phyloP scores from a whole-genome alignment of 1,140 invertebrate genomes.

The Cecropterus lyciades region DNA sequence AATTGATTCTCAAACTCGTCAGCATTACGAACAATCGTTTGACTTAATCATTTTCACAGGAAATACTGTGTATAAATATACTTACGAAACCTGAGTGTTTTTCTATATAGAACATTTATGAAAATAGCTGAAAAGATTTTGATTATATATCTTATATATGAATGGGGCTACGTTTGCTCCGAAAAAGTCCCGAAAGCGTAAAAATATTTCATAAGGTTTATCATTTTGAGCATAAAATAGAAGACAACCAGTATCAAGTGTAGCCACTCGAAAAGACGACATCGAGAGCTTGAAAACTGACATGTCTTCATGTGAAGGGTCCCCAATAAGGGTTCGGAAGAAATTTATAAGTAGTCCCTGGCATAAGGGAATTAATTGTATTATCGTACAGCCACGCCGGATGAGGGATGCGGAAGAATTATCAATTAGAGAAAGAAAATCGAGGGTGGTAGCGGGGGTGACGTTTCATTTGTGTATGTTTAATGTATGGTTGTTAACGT shows the following conservation, averaged over 20 bases:
- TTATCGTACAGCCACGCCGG: slow-evolving; percentile 69
- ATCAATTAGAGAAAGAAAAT: slow-evolving; percentile 83
- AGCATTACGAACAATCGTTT: too few species aligned
- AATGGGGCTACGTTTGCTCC: too few species aligned
- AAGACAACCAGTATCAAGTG: not conserved
- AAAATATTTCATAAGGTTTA: too few species aligned
- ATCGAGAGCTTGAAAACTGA: slow-evolving; percentile 11
- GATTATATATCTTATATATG: too few species aligned
- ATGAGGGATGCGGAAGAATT: slow-evolving; percentile 82
- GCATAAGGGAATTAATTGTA: slow-evolving; percentile 83
- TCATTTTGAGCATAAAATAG: not conserved
- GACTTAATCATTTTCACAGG: too few species aligned
- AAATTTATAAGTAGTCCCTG: slow-evolving; percentile 68
- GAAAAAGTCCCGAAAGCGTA: too few species aligned
- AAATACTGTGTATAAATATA: too few species aligned
- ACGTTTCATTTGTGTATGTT: slow-evolving; percentile 11
- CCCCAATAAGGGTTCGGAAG: slow-evolving; percentile 59
- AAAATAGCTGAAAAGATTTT: too few species aligned
- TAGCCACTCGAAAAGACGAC: not conserved
- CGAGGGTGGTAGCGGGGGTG: slow-evolving; percentile 46
- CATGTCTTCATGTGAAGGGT: slow-evolving; percentile 41
- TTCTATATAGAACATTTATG: too few species aligned
- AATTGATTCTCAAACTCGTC: too few species aligned
- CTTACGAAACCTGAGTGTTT: too few species aligned
- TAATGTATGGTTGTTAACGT: slow-evolving; percentile 28